Base-by-base conservation (phyloP, 1,140 invertebrate species). In the Bursaphelenchus mucronatus region DNA sequence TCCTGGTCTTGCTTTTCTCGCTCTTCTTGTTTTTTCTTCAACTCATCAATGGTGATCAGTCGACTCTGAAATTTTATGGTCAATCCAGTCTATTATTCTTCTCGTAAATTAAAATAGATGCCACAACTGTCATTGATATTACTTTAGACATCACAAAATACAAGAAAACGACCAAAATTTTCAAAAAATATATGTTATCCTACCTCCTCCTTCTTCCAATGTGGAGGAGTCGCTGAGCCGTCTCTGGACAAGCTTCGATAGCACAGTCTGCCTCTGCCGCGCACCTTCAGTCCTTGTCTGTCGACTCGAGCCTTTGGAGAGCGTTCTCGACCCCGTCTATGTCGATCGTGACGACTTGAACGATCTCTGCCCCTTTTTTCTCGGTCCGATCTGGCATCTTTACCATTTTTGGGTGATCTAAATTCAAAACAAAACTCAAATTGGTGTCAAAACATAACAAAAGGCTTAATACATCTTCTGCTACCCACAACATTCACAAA, bases 21-120 rank as follows among this genome's bases (percentile, higher is more conserved):
- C 41, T 59, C 45, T 39, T 59, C 41, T 43, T 59, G 57, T 30
- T 44, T 59, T 13, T 59, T 39, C 40, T 59, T 59, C 57, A 59
- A 39, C 40, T 59, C 40, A 9, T 13, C 15, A 11, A 59, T 59
- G 13, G 57, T n/a, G 40, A 59, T 59, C 40, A 59, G 57, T 15
- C 57, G 13, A 39, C 40, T n/a, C 54, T 55, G 30, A 4, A 55
- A 55, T 47, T 15, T n/a, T 30, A 55, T 43, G 54, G 6, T 55
- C 1, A 44, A 55, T 55, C 4, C 1, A 49, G 30, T 5, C 30
- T 1, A 30, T 30, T 3, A 30, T 5, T 30, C 30, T 30, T 30
- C 5, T 30, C 30, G 30, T 5, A 30, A 30, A 30, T 30, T 5
- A 30, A 30, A 30, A 30, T 1, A 5, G 2, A 30, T 30, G 5